Evolutionary conservation across 1,140 invertebrate species (phyloP), one percentile per base, ranked within the genome.

Genomic region (Aricia agestis): DNA sequence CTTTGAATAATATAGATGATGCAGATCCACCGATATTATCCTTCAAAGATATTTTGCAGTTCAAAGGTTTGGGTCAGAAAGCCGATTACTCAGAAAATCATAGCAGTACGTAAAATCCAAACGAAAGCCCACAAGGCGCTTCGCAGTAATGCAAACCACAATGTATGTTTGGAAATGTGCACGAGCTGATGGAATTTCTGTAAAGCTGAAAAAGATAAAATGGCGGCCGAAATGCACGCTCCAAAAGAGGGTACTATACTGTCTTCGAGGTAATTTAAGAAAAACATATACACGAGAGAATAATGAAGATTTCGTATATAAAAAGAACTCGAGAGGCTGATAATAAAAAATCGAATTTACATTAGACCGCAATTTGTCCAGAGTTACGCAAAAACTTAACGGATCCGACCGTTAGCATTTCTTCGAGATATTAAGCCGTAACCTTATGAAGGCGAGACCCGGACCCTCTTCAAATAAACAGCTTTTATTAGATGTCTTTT

Each of bases 391-490:
- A 70, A 70, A 70, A 70, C 58, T 63, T 63, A 70, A 63, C 59
- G 68, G 19, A 41, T 13, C 41, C 32, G 36, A 25, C 42, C 59
- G 59, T 70, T 70, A 70, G 19, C 59, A 59, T 59, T 42, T 70
- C 79, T 79, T 79, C 75, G 79, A 78, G 77, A 80, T 82, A 81
- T 82, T 79, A 82, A 78, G 72, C 67, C 69, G 66, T 72, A 76
- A 79, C 70, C 76, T 78, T 71, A 72, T 61, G 74, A 72, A 75
- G 77, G 72, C 71, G 66, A 72, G 67, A 67, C 71, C 70, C 65
- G 71, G 79, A 79, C 80, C 80, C 80, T 80, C 78, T 79, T 79
- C 78, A 80, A 82, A 76, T 75, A 74, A 80, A 78, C 75, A 78
- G 74, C 75, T 76, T 78, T 78, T 80, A 79, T 78, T 78, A 78